A percentile compares a stretch with the other conserved stretches of the same genome.
phyloP scores from a whole-genome alignment of 2,113 vertebrate genomes.

The Cavia aperea region DNA sequence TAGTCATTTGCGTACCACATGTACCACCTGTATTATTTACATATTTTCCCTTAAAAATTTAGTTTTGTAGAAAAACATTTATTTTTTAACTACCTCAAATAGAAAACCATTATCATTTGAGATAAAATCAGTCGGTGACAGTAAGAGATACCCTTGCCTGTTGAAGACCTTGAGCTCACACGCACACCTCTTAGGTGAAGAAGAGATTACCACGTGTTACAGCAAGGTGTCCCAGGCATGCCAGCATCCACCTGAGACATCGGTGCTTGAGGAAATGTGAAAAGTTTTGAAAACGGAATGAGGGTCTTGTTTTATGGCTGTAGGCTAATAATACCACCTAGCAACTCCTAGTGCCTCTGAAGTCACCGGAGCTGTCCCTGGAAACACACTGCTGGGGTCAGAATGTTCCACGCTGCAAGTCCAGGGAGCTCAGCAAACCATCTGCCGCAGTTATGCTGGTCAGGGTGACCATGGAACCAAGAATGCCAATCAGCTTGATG shows the following conservation, averaged over 20 bases:
- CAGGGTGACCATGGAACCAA: background rate
- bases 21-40: background rate
- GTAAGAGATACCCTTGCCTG: background rate
- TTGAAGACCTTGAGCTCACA: background rate
- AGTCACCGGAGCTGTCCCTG: background rate
- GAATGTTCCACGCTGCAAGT: fast-evolving
- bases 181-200: background rate
- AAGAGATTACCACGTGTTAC: background rate
- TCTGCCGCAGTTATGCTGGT: background rate
- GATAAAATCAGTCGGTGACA: background rate
- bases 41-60: background rate
- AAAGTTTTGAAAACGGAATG: background rate
- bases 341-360: background rate
- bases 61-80: slow-evolving; percentile 4
- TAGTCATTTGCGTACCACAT: background rate
- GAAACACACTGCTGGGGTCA: background rate
- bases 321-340: background rate
- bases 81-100: background rate
- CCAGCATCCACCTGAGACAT: background rate
- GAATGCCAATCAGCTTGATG: background rate
- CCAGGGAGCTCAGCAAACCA: background rate
- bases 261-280: background rate
- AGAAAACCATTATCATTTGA: slow-evolving; percentile 12
- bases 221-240: background rate
- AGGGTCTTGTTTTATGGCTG: background rate